Base-by-base conservation (phyloP, 2,888 invertebrate genomes). In the Panorpa germanica region DNA sequence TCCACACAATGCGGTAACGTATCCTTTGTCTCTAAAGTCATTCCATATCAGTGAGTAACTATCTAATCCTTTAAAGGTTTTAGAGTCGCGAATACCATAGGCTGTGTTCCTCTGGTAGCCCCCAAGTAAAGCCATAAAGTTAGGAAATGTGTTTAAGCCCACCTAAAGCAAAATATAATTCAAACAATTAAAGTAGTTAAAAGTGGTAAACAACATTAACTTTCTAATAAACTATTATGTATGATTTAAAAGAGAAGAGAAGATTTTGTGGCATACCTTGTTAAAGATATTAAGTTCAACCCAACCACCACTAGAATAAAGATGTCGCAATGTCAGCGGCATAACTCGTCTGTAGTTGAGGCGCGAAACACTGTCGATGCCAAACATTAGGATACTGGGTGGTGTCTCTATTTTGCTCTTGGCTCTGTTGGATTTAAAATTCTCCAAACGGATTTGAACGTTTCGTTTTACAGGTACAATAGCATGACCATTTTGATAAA, bases 111-210 rank as follows among this genome's bases (percentile, higher is more conserved):
- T 47, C 35, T 56, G 65, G 37, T 64, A 59, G 2, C 88, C 90
- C 1, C 77, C 71, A 9, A 81, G 56, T 25, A 78, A 60, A 0
- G 86, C 82, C 65, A 86, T 75, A 28, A 91, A 52, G 52, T 91
- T 93, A 0, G 90, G 85, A 45, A 80, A 83, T 0, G 88, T 90
- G 44, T 91, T 90, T 45, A 88, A 88, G 5, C 71, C 83, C 36
- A 81, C 65, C 66, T 82, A 46, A 2, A n/a, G n/a, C n/a, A 41
- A 38, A 15, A 14, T n/a, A n/a, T n/a, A n/a, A n/a, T n/a, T n/a
- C n/a, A n/a, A n/a, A n/a, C n/a, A n/a, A n/a, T n/a, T n/a, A n/a
- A n/a, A n/a, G n/a, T n/a, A n/a, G n/a, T n/a, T n/a, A n/a, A n/a
- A n/a, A n/a, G n/a, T n/a, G n/a, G n/a, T n/a, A n/a, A n/a, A n/a